Evolutionary conservation across 2,113 vertebrate genomes (phyloP).

Genomic region (Dendropsophus ebraccatus): DNA sequence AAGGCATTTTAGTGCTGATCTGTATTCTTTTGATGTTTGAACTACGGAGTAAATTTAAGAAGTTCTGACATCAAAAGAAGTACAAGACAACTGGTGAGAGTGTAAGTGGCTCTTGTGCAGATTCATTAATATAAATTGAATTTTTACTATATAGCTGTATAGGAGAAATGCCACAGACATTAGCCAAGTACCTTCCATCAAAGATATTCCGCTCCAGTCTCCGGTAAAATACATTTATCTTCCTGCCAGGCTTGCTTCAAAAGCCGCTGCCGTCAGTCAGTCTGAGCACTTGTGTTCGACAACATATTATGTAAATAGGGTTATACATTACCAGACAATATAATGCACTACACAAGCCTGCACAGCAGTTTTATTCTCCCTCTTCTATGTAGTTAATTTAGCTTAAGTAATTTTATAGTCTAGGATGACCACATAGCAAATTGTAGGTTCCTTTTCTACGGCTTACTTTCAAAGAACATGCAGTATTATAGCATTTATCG

Average conservation of each 20-base stretch:
- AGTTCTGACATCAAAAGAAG: constrained; percentile 54
- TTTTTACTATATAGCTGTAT: constrained; percentile 47
- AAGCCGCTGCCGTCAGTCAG: constrained; percentile 24
- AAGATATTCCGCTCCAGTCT: constrained; percentile 39
- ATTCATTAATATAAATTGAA: constrained; percentile 60
- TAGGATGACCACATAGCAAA: neutral
- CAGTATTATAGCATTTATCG: too few species aligned
- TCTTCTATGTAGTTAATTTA: neutral
- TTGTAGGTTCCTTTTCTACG: neutral
- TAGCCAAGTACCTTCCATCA: constrained; percentile 40
- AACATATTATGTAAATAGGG: constrained; percentile 32
- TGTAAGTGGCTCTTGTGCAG: constrained; percentile 53
- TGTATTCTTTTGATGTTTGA: constrained; percentile 56
- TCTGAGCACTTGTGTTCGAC: constrained; percentile 37
- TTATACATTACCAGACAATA: neutral
- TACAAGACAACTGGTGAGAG: constrained; percentile 48
- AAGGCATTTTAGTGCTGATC: constrained; percentile 45
- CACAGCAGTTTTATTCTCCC: neutral
- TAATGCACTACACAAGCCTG: neutral
- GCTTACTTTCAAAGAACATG: too few species aligned
- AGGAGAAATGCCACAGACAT: constrained; percentile 37
- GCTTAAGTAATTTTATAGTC: neutral
- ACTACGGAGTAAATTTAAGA: constrained; percentile 47
- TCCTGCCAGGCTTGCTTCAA: constrained; percentile 30
- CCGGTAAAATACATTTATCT: constrained; percentile 49